These are phyloP conservation scores for Diorhabda carinulata DNA, from an alignment of 1,140 invertebrate genomes.

Conservation along the genomic window DNA sequence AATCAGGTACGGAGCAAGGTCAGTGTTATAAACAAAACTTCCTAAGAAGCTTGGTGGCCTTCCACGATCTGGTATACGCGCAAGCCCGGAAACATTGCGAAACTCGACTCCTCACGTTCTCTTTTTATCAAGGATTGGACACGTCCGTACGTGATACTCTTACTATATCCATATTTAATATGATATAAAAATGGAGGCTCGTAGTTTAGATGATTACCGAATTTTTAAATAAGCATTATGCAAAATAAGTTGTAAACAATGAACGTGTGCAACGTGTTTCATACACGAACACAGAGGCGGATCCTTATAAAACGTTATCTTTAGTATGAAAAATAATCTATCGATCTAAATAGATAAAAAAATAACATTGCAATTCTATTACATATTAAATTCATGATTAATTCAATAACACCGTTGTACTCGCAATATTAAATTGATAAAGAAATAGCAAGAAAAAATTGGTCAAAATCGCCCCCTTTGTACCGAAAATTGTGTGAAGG, in stretches of 20 bases:
- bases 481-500: no score
- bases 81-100: constrained; percentile 22
- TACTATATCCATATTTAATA: not conserved
- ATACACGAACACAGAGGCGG: not conserved
- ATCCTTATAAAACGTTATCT: not conserved
- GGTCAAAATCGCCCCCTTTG: no score
- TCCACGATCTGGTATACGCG: constrained; percentile 32
- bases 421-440: no score
- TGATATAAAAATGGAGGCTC: not conserved
- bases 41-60: constrained; percentile 40
- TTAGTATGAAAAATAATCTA: no score
- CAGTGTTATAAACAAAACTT: constrained; percentile 31
- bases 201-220: not conserved
- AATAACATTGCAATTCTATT: no score
- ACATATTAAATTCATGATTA: no score
- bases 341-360: no score
- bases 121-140: constrained; percentile 35
- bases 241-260: not conserved
- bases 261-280: not conserved
- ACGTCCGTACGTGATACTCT: not conserved
- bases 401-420: no score
- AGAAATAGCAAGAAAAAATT: no score
- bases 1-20: constrained; percentile 32
- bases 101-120: constrained; percentile 31
- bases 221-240: not conserved